Base-by-base conservation (phyloP, 53 echinoderm and acorn worm species). In the Paelopatides confundens region DNA sequence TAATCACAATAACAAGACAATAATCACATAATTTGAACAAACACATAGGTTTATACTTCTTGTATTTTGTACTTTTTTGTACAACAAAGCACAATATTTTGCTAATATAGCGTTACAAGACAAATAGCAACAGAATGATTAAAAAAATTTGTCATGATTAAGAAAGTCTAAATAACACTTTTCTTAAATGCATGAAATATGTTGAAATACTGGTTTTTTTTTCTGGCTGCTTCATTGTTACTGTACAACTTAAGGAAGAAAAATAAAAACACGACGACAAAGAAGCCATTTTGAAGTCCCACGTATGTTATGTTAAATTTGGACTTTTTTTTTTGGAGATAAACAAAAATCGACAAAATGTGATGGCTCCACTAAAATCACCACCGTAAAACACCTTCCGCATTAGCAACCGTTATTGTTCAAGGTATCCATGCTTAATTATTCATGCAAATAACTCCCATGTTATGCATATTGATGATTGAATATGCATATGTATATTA, bases 61-160 rank as follows among this genome's bases (percentile, higher is more conserved):
- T 74, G 39, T 74, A 74, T 39, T 74, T 74, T 74, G 74, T 74
- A 74, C 74, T 74, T 74, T 74, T 74, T 74, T 74, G 74, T 74
- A 74, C 74, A 74, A 74, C 74, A 74, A 74, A 74, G 74, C 74
- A 74, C 74, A 74, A 40, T 74, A 74, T 74, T 74, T 74, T 74
- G 74, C 74, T 74, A 74, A 74, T 74, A 74, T 74, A 74, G 74
- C 74, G 74, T 39, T 74, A 74, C 74, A 36, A 39, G 74, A 74
- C 74, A 74, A 74, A 74, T 39, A 74, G 74, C 74, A 74, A 74
- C 74, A 39, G 28, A 27, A 39, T 74, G 74, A 40, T 74, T 40
- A 23, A 74, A 74, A 74, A 74, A 69, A 39, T 24, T 39, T 74
- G 39, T 39, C 39, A 74, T 39, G 74, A 74, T 27, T 43, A 74